These are phyloP conservation scores for Metallyticus violacea DNA, from an alignment of 2,888 invertebrate genomes.

Conservation along the genomic window DNA sequence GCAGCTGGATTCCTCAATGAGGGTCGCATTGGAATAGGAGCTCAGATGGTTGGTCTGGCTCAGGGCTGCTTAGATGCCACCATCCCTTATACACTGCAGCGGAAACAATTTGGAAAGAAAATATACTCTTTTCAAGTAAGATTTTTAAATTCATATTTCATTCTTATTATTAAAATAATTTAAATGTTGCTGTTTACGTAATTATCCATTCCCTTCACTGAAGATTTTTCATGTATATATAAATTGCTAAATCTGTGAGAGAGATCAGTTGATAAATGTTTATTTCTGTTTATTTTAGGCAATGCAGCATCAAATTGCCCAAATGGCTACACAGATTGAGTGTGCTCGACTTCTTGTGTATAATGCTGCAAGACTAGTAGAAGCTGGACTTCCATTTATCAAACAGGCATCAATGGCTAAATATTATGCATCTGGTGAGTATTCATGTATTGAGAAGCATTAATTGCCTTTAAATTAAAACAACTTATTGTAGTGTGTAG, in stretches of 20 bases:
- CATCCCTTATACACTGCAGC: slow-evolving; percentile 89
- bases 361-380: slow-evolving; percentile 90
- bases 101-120: slow-evolving; percentile 89
- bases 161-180: background rate
- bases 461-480: background rate
- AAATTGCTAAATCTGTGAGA: no score
- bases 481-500: background rate
- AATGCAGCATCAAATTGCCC: slow-evolving; percentile 93
- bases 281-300: slow-evolving; percentile 56
- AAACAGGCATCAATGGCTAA: slow-evolving; percentile 98
- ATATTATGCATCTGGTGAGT: slow-evolving; percentile 73
- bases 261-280: background rate
- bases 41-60: slow-evolving; percentile 93
- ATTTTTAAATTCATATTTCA: background rate
- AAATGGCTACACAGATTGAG: slow-evolving; percentile 84
- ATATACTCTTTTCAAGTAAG: slow-evolving; percentile 88
- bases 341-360: slow-evolving; percentile 86
- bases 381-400: slow-evolving; percentile 76
- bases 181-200: no score
- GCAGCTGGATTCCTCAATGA: slow-evolving; percentile 94
- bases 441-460: background rate
- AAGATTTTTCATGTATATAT: no score
- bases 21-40: slow-evolving; percentile 83
- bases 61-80: slow-evolving; percentile 94
- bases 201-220: no score